Base-by-base conservation (phyloP, 1,140 invertebrate genomes). In the Archegozetes longisetosus region DNA sequence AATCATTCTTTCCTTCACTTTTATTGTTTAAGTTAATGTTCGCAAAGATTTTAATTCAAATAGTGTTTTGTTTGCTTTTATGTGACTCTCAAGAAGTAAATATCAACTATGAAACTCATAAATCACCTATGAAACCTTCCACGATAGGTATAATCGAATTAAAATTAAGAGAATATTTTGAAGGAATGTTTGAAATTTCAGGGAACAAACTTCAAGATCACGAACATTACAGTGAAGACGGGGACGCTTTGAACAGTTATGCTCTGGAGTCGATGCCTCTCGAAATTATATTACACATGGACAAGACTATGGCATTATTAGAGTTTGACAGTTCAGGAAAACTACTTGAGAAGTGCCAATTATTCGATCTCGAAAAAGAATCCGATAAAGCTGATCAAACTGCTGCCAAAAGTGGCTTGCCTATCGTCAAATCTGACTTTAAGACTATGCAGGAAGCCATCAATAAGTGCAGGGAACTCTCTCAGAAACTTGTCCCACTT, bases 291-390 rank as follows among this genome's bases (percentile, higher is more conserved):
- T 32, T 55, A 13, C 20, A 46, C 2, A 54, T 32, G 20, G 58
- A 60, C 24, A 58, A 58, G 24, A 60, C 58, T 22, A 53, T 60
- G 58, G 54, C 58, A 2, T 4, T 50, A 27, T 3, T 55, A 20
- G 26, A 47, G 3, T 60, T 60, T 29, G 58, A 60, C 27, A 9
- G 46, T 20, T 61, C 58, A 22, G 51, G 51, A 24, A n/a, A 47
- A 17, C 1, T 28, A 12, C 23, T 62, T 1, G 61, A 52, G 14
- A 13, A n/a, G 14, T 62, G 61, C 49, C 25, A 51, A 60, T 22
- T 62, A 17, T 62, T 27, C 14, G 61, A 62, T 49, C 22, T 62
- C 17, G 61, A 62, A 51, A 64, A 63, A 40, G 49, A 61, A 22
- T 3, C 20, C 20, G 23, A 13, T 9, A 29, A n/a, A 20, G 46